Base-by-base conservation (phyloP, 2,888 invertebrate genomes). In the Dione juno region DNA sequence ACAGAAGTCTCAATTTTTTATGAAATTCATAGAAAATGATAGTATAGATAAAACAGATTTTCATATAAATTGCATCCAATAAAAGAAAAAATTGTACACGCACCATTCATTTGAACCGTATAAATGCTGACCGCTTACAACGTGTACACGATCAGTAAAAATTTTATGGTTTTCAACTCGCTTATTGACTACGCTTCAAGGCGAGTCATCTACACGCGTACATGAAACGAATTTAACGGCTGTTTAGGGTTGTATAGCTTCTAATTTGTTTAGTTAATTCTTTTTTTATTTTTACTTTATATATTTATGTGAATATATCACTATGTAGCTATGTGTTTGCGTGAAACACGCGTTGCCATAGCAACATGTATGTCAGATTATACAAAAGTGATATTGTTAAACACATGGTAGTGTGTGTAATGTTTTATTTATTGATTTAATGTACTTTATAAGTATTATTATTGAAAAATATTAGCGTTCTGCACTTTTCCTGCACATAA, bases 181-280 rank as follows among this genome's bases (percentile, higher is more conserved):
- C 70, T 66, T 66, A 67, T 67, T 70, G 66, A 70, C 66, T 70
- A 40, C 67, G 41, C 53, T 54, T 61, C 61, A 67, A 67, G 54
- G 61, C 53, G 40, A 35, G 43, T 43, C 28, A 59, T 40, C 19
- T 67, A 59, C 50, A 59, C 21, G 43, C 48, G 50, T 14, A 50
- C 50, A 64, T 35, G 50, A 50, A 64, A 37, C 50, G 50, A 64
- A 68, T 63, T 63, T 61, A 63, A 63, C 61, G 37, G 61, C 7
- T 14, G 1, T n/a, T 9, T 53, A 68, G 68, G 68, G 68, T 45
- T 68, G 53, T 5, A 16, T 57, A 57, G 0, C 10, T 57, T 57
- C 54, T 57, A 37, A 57, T 16, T 35, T 14, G n/a, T 14, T 54
- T 35, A 3, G 28, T 37, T 37, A 5, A 37, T n/a, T n/a, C n/a